These are phyloP conservation scores for Heliconius melpomene DNA, from an alignment of 1,140 invertebrate genomes.

Conservation along the genomic window DNA sequence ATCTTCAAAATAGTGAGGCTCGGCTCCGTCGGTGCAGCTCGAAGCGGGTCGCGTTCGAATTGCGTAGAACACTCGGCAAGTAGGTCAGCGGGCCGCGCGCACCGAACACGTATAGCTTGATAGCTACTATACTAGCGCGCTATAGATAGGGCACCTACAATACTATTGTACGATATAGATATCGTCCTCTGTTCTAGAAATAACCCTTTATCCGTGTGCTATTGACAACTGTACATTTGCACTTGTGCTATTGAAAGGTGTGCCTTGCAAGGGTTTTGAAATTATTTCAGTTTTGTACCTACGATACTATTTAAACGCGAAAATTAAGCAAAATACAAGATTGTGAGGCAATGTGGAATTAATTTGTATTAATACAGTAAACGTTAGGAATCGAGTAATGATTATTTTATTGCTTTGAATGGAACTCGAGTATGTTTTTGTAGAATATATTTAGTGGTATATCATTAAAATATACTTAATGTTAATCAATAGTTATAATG, in stretches of 20 bases:
- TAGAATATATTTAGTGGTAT: not conserved
- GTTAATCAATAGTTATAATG: not conserved
- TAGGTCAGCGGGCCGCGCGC: constrained; percentile 75
- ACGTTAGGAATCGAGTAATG: not conserved
- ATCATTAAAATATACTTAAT: not conserved
- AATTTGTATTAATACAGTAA: not conserved
- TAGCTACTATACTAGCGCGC: constrained; percentile 7
- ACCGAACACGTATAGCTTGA: constrained; percentile 28
- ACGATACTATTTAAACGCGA: not conserved
- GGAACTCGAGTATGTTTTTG: too few relatives aligned
- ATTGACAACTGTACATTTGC: constrained; percentile 4
- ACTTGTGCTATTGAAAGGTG: constrained; percentile 3
- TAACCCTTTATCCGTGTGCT: constrained; percentile 15
- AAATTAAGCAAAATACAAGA: not conserved
- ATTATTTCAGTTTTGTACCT: not conserved
- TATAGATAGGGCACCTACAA: constrained; percentile 39
- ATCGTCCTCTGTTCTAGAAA: constrained; percentile 22
- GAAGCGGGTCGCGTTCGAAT: constrained; percentile 72
- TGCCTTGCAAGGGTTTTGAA: not conserved
- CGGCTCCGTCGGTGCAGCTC: constrained; percentile 50
- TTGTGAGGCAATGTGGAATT: not conserved
- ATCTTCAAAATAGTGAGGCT: constrained; percentile 37
- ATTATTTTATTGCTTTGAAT: not conserved
- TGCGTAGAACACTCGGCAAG: constrained; percentile 74
- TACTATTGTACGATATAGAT: constrained; percentile 34